These are phyloP conservation scores for Sebastes iracundus DNA, from an alignment of 2,797 vertebrate species.

Conservation along the genomic window DNA sequence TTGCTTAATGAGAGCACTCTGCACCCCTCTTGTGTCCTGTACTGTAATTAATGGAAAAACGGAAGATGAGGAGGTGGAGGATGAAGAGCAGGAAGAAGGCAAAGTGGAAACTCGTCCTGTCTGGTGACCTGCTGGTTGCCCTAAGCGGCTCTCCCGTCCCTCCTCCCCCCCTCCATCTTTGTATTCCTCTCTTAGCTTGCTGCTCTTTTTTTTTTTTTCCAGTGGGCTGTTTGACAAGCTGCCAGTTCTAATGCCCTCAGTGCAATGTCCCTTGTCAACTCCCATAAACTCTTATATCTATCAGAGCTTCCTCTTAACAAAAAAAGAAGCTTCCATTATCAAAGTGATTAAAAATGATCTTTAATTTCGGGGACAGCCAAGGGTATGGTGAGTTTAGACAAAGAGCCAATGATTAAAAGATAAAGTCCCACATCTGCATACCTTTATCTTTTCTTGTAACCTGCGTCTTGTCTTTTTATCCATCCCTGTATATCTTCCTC, in stretches of 20 bases:
- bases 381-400: constrained; percentile 69
- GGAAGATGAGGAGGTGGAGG: constrained; percentile 54
- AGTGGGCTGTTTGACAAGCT: constrained; percentile 85
- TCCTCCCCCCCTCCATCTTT: constrained; percentile 34
- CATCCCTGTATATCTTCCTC: background rate
- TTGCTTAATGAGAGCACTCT: constrained; percentile 69
- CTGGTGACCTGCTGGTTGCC: constrained; percentile 62
- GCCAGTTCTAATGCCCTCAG: constrained; percentile 85
- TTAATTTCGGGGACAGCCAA: constrained; percentile 78
- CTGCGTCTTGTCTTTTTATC: background rate
- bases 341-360: constrained; percentile 85
- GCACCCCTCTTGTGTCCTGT: constrained; percentile 56
- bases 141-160: background rate
- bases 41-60: constrained; percentile 69
- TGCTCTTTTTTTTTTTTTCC: constrained; percentile 73
- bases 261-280: constrained; percentile 86
- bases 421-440: constrained; percentile 55
- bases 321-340: constrained; percentile 83
- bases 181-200: constrained; percentile 75
- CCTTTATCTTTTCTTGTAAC: constrained; percentile 26
- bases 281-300: constrained; percentile 84
- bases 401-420: constrained; percentile 41
- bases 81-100: constrained; percentile 42
- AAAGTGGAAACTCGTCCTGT: constrained; percentile 49
- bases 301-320: constrained; percentile 78